Base-by-base conservation (phyloP, 2,888 invertebrate genomes). In the Pollenia griseotomentosa region DNA sequence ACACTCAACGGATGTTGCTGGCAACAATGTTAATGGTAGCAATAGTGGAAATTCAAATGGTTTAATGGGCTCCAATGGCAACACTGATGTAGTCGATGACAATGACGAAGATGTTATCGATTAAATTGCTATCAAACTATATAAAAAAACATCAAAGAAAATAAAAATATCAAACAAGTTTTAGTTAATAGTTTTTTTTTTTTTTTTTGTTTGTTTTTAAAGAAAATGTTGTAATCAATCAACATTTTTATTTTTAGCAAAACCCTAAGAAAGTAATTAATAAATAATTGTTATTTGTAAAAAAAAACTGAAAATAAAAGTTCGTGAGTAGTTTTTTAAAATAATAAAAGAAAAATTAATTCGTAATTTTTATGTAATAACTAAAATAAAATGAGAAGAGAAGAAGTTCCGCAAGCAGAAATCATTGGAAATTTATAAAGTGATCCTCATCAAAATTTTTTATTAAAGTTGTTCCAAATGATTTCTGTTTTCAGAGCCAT, bases 51-150 rank as follows among this genome's bases (percentile, higher is more conserved):
- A 88, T 82, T 59, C 91, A 53, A 90, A 89, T 81, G 89, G 89
- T 86, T 78, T 89, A 78, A 79, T 89, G 86, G 83, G 89, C 88
- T 86, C 90, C 85, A 90, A 90, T 80, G 89, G 89, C 88, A 91
- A 90, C 61, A 89, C 80, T 74, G 91, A 92, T 86, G 90, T 89
- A 83, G 91, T 90, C 83, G 92, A 93, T 85, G 93, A 93, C 77
- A 86, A 83, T 14, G 92, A 91, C 33, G 93, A 93, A 78, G 93
- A 93, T 82, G 90, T 93, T 88, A 92, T 92, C 89, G 93, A 93
- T 89, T 93, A 90, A 23, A 79, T 9, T 33, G 14, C n/a, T 40
- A 73, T 16, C 23, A 86, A 83, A 77, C 68, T 77, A 51, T 57
- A 70, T 48, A 57, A 51, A 61, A 73, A 86, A 88, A 88, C 88